Percentiles rank a stretch among this genome's conserved stretches.
Conservation (phyloP, 2,797 vertebrate species). For the Botia kubotai region DNA sequence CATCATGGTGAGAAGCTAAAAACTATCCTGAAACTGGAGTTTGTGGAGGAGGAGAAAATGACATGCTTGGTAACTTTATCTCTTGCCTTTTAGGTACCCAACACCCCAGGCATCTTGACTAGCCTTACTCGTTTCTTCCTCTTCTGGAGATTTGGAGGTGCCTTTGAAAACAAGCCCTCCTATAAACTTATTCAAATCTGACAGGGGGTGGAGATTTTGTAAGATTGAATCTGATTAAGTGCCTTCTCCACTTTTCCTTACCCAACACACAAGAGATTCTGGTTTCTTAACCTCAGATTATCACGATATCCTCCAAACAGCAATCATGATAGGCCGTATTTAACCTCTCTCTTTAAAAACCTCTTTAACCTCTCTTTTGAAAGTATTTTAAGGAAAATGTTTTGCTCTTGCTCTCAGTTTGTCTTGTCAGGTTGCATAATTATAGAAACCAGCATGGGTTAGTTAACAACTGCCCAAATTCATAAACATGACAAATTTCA, state of each 20-base stretch:
- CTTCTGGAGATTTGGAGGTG: conserved; percentile 81
- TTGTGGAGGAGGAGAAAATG: neutral
- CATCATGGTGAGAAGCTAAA: conserved; percentile 79
- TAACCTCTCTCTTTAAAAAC: neutral
- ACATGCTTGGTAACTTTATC: neutral
- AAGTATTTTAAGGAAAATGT: too few species aligned
- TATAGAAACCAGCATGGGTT: neutral
- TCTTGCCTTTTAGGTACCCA: conserved; percentile 82
- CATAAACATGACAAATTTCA: neutral
- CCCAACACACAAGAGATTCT: neutral
- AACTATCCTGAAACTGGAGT: neutral
- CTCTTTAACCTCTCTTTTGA: neutral
- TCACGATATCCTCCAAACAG: neutral
- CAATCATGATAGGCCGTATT: neutral
- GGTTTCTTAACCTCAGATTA: neutral
- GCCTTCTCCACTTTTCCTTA: conserved; percentile 24
- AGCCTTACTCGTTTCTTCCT: conserved; percentile 88
- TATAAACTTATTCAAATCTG: conserved; percentile 79
- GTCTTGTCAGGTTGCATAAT: neutral
- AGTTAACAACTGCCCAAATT: neutral
- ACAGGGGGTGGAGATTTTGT: conserved; percentile 49
- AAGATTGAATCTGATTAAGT: conserved; percentile 31
- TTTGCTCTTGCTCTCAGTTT: too few species aligned
- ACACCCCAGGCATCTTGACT: conserved; percentile 88
- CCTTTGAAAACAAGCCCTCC: conserved; percentile 65